A percentile compares a stretch with the other conserved stretches of the same genome.
phyloP scores from a whole-genome alignment of 2,797 vertebrate species.

The Falco concolor region DNA sequence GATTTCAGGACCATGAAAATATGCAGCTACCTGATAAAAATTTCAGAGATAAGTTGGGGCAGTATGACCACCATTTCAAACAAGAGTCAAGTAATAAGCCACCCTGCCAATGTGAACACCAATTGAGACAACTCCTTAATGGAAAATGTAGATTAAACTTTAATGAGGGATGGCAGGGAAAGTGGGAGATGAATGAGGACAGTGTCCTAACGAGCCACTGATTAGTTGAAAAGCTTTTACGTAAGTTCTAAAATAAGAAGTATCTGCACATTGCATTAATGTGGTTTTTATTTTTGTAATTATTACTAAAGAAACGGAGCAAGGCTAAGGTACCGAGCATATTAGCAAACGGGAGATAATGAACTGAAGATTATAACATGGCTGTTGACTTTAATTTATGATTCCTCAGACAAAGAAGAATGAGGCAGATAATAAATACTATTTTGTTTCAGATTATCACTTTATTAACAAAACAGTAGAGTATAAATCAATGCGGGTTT shows the following conservation, averaged over 20 bases:
- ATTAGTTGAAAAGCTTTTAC: neutral
- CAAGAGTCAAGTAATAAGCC: neutral
- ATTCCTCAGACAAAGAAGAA: slow-evolving; percentile 60
- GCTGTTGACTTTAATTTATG: slow-evolving; percentile 70
- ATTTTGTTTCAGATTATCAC: slow-evolving; percentile 65
- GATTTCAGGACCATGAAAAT: neutral
- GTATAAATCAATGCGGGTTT: slow-evolving; percentile 45
- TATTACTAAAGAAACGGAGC: slow-evolving; percentile 44
- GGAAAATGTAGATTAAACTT: slow-evolving; percentile 33
- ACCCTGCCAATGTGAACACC: neutral
- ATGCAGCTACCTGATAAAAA: neutral
- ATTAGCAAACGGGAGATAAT: slow-evolving; percentile 69
- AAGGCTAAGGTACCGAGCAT: slow-evolving; percentile 27
- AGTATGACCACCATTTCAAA: neutral
- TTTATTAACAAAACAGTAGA: slow-evolving; percentile 66
- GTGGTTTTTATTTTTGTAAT: slow-evolving; percentile 57
- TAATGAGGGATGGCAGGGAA: neutral
- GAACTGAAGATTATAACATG: slow-evolving; percentile 70
- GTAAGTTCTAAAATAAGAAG: slow-evolving; percentile 13
- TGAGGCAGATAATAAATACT: slow-evolving; percentile 67
- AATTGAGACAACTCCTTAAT: neutral
- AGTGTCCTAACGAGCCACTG: neutral
- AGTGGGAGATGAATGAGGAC: slow-evolving; percentile 3
- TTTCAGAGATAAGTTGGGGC: neutral
- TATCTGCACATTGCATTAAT: slow-evolving; percentile 36